These are phyloP conservation scores for Monoplex corrugatus DNA, from an alignment of 2,888 invertebrate genomes.

Conservation along the genomic window DNA sequence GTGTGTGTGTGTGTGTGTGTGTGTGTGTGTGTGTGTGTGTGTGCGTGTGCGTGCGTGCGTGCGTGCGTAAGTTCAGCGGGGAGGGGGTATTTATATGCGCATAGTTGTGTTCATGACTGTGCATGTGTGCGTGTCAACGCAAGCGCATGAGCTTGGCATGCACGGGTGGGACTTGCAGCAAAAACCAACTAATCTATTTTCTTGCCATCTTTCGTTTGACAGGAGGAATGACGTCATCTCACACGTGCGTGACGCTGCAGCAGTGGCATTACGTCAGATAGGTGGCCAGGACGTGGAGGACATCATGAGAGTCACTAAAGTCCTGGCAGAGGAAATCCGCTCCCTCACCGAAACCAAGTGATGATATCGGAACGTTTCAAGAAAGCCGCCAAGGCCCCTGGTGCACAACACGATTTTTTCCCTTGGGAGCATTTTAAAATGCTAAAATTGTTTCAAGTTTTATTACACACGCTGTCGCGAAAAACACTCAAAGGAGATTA, in stretches of 20 bases:
- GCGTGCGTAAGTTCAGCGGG: neutral
- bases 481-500: too few species aligned
- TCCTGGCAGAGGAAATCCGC: slow-evolving; percentile 72
- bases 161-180: too few species aligned
- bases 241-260: slow-evolving; percentile 72
- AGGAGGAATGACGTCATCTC: slow-evolving; percentile 78
- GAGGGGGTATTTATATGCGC: neutral
- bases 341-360: slow-evolving; percentile 63
- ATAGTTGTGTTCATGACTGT: neutral
- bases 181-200: too few species aligned
- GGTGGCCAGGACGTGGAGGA: slow-evolving; percentile 74
- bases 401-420: too few species aligned
- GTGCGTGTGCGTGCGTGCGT: neutral
- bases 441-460: too few species aligned
- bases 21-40: neutral
- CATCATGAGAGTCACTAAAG: slow-evolving; percentile 73
- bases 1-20: slow-evolving; percentile 22
- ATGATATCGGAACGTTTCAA: too few species aligned
- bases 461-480: too few species aligned
- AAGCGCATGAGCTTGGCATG: too few species aligned
- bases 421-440: too few species aligned
- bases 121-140: slow-evolving; percentile 24
- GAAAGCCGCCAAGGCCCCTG: too few species aligned
- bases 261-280: slow-evolving; percentile 72
- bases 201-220: neutral